Base-by-base conservation (phyloP, 2,888 invertebrate species). In the Myopa tessellatipennis region DNA sequence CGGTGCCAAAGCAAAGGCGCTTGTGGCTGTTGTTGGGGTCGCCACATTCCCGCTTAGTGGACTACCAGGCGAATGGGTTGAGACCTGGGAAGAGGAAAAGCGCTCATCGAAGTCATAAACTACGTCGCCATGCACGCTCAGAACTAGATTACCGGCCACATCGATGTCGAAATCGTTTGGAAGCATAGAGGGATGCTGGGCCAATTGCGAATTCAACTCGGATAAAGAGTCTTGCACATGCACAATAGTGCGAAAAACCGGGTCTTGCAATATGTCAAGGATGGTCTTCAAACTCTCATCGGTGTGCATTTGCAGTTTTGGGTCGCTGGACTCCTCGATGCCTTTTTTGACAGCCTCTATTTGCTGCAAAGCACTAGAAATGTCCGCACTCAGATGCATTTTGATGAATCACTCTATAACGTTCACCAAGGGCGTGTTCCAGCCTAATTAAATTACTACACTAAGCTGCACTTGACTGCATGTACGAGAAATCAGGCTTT, bases 161-260 rank as follows among this genome's bases (percentile, higher is more conserved):
- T 94, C 95, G 77, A 98, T 96, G 87, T 98, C 97, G 90, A 98
- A 98, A 89, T 98, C 97, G 73, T 95, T 95, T 65, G 97, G 96
- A 80, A 97, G 90, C 87, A 97, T 96, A 34, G 97, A 97, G 16
- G 97, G 97, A 90, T 97, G 97, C 85, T 96, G 95, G 61, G 93
- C 93, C 77, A 97, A 92, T 90, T 97, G 97, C 45, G 93, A 93
- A 81, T 96, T 95, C 76, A 98, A 90, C 90, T 97, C 95, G 68
- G 93, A 93, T 67, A 98, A 90, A 0, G 98, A 97, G 87, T 98
- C 97, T 91, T 98, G 95, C 79, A 98, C 93, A 76, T 95, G 96
- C 26, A 96, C 95, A 84, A 98, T 95, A 85, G 96, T 96, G 81
- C 95, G 92, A 84, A 98, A 94, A 75, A 98, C 95, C 4, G 98